Base-by-base conservation (phyloP, 2,888 invertebrate species). In the Serrognathus titanus region DNA sequence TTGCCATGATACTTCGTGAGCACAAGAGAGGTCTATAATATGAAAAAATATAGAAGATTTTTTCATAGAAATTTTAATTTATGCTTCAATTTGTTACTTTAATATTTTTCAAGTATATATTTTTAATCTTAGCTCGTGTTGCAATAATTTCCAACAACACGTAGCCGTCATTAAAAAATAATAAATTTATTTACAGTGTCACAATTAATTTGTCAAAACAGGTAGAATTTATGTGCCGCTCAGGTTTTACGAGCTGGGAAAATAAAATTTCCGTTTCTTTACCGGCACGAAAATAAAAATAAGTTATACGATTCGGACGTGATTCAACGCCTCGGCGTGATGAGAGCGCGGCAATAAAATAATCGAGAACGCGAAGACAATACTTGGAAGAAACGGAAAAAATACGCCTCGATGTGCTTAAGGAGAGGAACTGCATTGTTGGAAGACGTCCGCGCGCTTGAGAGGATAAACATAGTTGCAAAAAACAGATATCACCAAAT, bases 401-500 rank as follows among this genome's bases (percentile, higher is more conserved):
- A 41, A 36, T 37, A 16, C 37, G 10, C 47, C 31, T 31, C 24
- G 6, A 6, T 31, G 51, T 41, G 24, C 39, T 57, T 57, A 57
- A 24, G 51, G 52, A 51, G 43, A 52, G 36, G 48, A 51, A 57
- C 41, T 57, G 57, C 52, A 57, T 57, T 57, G 48, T 51, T 40
- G 56, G 20, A 37, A 24, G 6, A 12, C 12, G 12, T 40, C 40
- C 12, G 24, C 7, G 24, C 2, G 24, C 3, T 31, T 7, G 24
- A 31, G 24, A 31, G 24, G 5, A 31, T 31, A 31, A 31, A 31
- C 9, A 43, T 16, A 59, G 52, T 49, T 49, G 61, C 58, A 67
- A 66, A 68, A 16, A 67, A 69, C 61, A 58, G 60, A 66, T 65
- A 66, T 62, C 51, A 47, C 69, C 68, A 70, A 70, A 69, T 66